Percentiles rank a stretch among this genome's conserved stretches.
Evolutionary conservation across 1,140 invertebrate species (phyloP).

Genomic region (Macrosteles quadrilineatus): DNA sequence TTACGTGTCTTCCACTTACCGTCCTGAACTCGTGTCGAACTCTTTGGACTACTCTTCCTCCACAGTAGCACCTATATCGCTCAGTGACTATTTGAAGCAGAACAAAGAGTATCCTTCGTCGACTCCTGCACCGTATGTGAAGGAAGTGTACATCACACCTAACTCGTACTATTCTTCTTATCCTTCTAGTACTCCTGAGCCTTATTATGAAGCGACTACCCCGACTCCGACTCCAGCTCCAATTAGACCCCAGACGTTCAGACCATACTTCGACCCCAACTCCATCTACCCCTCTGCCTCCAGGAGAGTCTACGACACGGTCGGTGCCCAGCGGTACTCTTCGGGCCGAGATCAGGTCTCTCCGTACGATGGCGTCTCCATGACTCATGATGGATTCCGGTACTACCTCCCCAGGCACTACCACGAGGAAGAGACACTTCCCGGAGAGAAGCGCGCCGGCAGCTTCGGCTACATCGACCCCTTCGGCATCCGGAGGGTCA

Average conservation of each 20-base stretch:
- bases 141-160: constrained; percentile 38
- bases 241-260: constrained; percentile 46
- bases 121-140: neutral
- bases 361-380: constrained; percentile 70
- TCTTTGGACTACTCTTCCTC: constrained; percentile 25
- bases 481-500: constrained; percentile 80
- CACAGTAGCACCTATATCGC: constrained; percentile 32
- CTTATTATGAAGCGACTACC: constrained; percentile 33
- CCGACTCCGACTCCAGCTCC: constrained; percentile 48
- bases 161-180: constrained; percentile 41
- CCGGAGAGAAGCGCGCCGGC: constrained; percentile 61
- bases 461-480: constrained; percentile 88
- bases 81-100: constrained; percentile 36
- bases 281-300: constrained; percentile 37
- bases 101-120: constrained; percentile 10
- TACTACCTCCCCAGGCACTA: constrained; percentile 83
- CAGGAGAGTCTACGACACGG: constrained; percentile 23
- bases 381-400: constrained; percentile 72
- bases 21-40: neutral
- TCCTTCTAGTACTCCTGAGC: constrained; percentile 40
- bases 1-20: constrained; percentile 15
- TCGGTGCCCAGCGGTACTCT: constrained; percentile 12
- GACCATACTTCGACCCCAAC: constrained; percentile 43
- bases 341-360: constrained; percentile 46
- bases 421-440: constrained; percentile 65